These are phyloP conservation scores for Sorex fumeus DNA, from an alignment of 2,113 vertebrate species.

Conservation along the genomic window DNA sequence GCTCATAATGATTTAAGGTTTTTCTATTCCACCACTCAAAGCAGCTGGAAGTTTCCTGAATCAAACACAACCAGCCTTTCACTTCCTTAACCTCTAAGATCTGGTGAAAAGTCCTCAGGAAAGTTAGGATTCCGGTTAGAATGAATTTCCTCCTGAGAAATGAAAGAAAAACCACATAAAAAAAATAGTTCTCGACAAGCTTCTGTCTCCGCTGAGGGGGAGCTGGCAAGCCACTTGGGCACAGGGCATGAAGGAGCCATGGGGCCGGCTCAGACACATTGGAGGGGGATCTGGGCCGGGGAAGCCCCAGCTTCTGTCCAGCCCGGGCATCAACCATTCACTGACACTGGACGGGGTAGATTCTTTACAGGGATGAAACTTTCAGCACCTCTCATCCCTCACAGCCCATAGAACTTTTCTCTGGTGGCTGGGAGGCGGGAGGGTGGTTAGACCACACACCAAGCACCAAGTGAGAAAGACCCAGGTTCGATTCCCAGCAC, in stretches of 20 bases:
- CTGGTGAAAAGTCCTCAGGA: slow-evolving; percentile 54
- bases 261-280: too few species aligned
- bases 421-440: too few species aligned
- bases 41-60: slow-evolving; percentile 73
- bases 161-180: slow-evolving; percentile 50
- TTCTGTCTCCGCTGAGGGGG: neutral
- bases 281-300: too few species aligned
- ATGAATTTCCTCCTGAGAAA: slow-evolving; percentile 59
- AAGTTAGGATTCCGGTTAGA: slow-evolving; percentile 58
- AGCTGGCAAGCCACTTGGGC: fast-evolving
- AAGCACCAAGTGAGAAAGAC: too few species aligned
- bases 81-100: slow-evolving; percentile 53
- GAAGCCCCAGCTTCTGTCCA: too few species aligned
- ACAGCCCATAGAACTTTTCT: too few species aligned
- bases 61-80: slow-evolving; percentile 71
- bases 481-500: too few species aligned
- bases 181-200: slow-evolving; percentile 3
- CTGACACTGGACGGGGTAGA: too few species aligned
- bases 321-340: too few species aligned
- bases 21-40: slow-evolving; percentile 71
- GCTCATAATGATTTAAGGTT: slow-evolving; percentile 64
- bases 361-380: too few species aligned
- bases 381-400: too few species aligned
- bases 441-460: too few species aligned
- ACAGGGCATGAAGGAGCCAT: fast-evolving